Base-by-base conservation (phyloP, 92 coral and sea anemone species). In the Muricea muricata region DNA sequence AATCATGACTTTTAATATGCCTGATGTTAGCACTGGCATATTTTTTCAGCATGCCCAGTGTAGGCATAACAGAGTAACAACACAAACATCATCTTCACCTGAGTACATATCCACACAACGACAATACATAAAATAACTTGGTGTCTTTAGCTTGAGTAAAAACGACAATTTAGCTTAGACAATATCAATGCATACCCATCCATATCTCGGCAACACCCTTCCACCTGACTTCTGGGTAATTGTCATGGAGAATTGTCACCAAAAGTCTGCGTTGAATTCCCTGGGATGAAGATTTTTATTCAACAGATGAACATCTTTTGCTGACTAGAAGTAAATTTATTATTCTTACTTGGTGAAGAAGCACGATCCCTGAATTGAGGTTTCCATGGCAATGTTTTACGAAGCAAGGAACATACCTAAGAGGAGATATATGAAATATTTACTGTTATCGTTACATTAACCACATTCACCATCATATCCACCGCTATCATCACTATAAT, bases 261-360 rank as follows among this genome's bases (percentile, higher is more conserved):
- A 96, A 93, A 20, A 96, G 60, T 21, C 99, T 93, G 41, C 99
- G 86, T 79, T 96, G 99, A 78, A 96, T 96, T 21, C 99, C 99
- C 99, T 96, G 87, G 23, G 35, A 63, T 18, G 23, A 18, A 20
- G 60, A 52, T 52, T 10, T 35, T 30, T 45, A 24, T 18, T 9
- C 10, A 35, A 14, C 11, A 35, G 50, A 35, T 18, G 33, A 12
- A 24, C n/a, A 65, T 1, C 33, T 21, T 37, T 18, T 24, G 35
- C 33, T 65, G 46, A 66, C 40, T 18, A 9, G 70, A 26, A 28
- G 32, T 13, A 33, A 63, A 11, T 26, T 1, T 56, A n/a, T 30
- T 45, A 8, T 68, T 73, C 79, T 41, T 81, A 94, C 99, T 92
- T 97, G 99, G 80, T 97, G 99, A 33, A 97, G 93, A 26, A 91